Evolutionary conservation across 2,113 vertebrate genomes (phyloP), one percentile per base, ranked within the genome.

Genomic region (Cheirogaleus medius): DNA sequence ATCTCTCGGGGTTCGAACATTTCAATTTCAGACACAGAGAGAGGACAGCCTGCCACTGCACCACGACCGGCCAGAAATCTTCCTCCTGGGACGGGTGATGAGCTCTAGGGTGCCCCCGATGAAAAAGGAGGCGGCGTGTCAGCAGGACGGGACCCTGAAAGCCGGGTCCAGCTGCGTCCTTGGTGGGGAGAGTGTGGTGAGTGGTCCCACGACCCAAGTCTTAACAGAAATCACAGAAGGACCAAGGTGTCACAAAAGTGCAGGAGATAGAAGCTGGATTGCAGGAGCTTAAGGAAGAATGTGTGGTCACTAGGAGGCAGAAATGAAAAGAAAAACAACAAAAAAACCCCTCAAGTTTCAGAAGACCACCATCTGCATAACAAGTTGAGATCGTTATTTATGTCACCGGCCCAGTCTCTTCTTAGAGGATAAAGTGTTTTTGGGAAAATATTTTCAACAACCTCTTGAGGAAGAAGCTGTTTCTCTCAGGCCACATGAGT

Each of bases 141-240:
- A 42, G 23, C 39, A 73, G 0, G 69, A 42, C 6, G 5, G 0
- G 69, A 73, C 23, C 23, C 6, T 11, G 2, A 27, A 42, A 42
- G 39, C 39, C 23, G 11, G 20, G 69, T 11, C 39, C 39, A 27
- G 13, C 23, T 42, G 69, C 25, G 23, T 27, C 39, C 13, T 73
- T 1, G 23, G 23, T 23, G 39, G 37, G 13, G 39, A 23, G 13
- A 13, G 37, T 42, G 39, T 25, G 39, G 21, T 42, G 39, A 73
- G 69, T 42, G 13, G 39, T 25, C 69, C 23, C 14, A 39, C 23
- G 25, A 27, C 12, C 69, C 11, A 42, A 42, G 39, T 27, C 39
- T 56, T 73, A 6, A 42, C 6, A 42, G 39, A 23, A 34, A 15
- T 66, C 32, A 66, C 32, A 34, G 63, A 66, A 66, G 13, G 32